Evolutionary conservation across 2,888 invertebrate genomes (phyloP), one percentile per base, ranked within the genome.

Genomic region (Galerucella nymphaeae): DNA sequence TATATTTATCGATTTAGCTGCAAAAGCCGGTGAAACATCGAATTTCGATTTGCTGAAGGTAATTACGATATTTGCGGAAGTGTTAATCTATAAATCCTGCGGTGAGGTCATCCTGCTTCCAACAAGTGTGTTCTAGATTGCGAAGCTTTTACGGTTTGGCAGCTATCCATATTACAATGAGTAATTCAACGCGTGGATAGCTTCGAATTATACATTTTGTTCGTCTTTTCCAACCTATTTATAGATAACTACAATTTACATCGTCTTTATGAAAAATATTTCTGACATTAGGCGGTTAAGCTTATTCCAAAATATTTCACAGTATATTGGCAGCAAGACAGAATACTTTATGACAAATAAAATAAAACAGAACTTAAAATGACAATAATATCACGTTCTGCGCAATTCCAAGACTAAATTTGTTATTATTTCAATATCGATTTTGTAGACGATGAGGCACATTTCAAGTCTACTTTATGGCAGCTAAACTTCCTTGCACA

Each of bases 111-210:
- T 71, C 59, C 66, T 53, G 48, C 42, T 50, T 71, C 74, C 74
- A 74, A 74, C 74, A 74, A 71, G 74, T 74, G 68, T 74, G 71
- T 61, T 71, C 74, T 41, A 67, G 71, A 55, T 65, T 53, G 57
- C 63, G 38, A 57, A 42, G 48, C 55, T 45, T 67, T 59, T 16
- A 53, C 57, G 67, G 55, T 65, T 65, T 71, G 74, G 74, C 73
- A 74, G 48, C 53, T 64, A 55, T 71, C 74, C 74, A 74, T 71
- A 61, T 63, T 63, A 45, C 63, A 70, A 64, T 64, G 70, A 64
- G 63, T 42, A 41, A 42, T 42, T 62, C 18, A 41, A 62, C 42
- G 16, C 11, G 16, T 53, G 9, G 10, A 11, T 62, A 11, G 18
- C 11, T 62, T 13, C 42, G 30, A 30, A 30, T 30, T 30, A 30